phyloP scores from a whole-genome alignment of 2,888 invertebrate genomes.

The Laspeyria flexula region DNA sequence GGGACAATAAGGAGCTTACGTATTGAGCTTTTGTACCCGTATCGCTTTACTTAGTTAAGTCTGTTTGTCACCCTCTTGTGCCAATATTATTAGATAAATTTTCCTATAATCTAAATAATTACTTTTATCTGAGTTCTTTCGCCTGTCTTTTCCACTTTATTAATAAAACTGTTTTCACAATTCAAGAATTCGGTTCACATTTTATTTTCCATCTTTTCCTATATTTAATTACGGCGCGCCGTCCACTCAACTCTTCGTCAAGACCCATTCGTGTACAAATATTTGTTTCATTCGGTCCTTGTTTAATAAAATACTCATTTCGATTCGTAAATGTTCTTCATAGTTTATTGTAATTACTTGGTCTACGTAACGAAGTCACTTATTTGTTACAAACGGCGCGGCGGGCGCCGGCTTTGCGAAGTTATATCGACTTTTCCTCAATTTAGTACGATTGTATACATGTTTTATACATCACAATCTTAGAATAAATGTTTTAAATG shows the following conservation, averaged over 20 bases:
- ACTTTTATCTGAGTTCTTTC: too few relatives aligned
- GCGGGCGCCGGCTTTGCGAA: too few relatives aligned
- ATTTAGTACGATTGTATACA: too few relatives aligned
- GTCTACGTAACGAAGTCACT: slow-evolving; percentile 3
- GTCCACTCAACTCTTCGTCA: background rate
- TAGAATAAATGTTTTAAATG: too few relatives aligned
- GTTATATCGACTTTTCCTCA: too few relatives aligned
- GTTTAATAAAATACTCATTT: slow-evolving; percentile 9
- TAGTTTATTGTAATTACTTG: slow-evolving; percentile 15
- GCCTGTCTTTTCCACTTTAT: too few relatives aligned
- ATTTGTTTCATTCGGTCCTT: slow-evolving; percentile 8
- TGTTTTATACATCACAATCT: too few relatives aligned
- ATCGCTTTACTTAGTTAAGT: background rate
- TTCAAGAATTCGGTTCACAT: too few relatives aligned
- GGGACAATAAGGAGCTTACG: slow-evolving; percentile 13
- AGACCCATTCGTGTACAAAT: slow-evolving; percentile 19
- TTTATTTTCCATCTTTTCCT: background rate
- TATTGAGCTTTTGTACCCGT: slow-evolving; percentile 4
- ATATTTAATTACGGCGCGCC: background rate
- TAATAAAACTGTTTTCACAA: too few relatives aligned
- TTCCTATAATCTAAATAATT: too few relatives aligned
- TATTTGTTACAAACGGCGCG: too few relatives aligned
- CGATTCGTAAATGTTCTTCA: slow-evolving; percentile 10
- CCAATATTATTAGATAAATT: too few relatives aligned
- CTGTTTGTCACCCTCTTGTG: background rate